Conservation (phyloP, 2,888 invertebrate genomes). For the Halictus ligatus region DNA sequence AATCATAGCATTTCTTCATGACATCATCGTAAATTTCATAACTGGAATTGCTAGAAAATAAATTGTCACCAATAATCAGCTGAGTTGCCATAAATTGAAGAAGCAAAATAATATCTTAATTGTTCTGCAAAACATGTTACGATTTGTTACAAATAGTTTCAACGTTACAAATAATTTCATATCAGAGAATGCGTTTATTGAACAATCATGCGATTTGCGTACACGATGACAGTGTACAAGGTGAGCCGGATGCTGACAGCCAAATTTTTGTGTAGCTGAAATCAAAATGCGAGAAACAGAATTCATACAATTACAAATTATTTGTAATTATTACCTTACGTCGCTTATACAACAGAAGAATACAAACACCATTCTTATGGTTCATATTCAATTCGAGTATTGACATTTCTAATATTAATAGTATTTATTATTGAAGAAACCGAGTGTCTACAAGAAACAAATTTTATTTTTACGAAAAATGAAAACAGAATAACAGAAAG, state of each 20-base stretch:
- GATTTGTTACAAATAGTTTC: background rate
- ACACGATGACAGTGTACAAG: background rate
- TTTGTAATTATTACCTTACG: background rate
- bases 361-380: background rate
- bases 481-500: background rate
- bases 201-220: background rate
- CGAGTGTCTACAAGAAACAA: background rate
- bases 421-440: background rate
- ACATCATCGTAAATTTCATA: background rate
- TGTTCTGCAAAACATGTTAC: background rate
- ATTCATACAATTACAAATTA: background rate
- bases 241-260: background rate
- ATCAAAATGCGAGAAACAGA: background rate
- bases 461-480: background rate
- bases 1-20: background rate
- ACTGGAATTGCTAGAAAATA: background rate
- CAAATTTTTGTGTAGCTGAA: background rate
- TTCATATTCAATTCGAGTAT: background rate
- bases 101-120: background rate
- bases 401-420: background rate
- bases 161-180: background rate
- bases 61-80: background rate
- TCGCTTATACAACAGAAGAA: background rate
- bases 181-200: background rate
- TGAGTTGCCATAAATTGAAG: background rate